phyloP scores from a whole-genome alignment of 1,140 invertebrate species.

The Cydia splendana region DNA sequence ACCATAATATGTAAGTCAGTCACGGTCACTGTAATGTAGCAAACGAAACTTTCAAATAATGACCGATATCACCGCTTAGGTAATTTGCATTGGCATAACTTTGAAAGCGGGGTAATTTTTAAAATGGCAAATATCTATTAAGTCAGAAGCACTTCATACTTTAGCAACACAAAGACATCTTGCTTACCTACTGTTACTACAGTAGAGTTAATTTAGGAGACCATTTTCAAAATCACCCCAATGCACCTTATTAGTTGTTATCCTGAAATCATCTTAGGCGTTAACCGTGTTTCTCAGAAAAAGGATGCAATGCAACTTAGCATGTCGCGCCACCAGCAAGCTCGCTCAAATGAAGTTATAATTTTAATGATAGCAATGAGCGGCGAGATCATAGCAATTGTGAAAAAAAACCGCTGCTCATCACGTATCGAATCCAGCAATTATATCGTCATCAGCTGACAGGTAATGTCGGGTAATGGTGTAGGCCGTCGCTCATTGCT shows the following conservation, averaged over 20 bases:
- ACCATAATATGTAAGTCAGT: too few species aligned
- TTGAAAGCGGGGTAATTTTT: too few species aligned
- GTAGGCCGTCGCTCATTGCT: slow-evolving; percentile 17
- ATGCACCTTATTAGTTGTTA: neutral
- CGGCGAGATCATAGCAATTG: slow-evolving; percentile 30
- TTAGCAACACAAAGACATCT: too few species aligned
- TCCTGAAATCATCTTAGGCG: neutral
- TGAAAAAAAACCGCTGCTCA: slow-evolving; percentile 24
- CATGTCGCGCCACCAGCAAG: slow-evolving; percentile 3
- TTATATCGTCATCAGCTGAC: slow-evolving; percentile 34
- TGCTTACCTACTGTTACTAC: too few species aligned
- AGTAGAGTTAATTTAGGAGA: too few species aligned
- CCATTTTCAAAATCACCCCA: neutral
- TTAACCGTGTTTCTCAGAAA: neutral
- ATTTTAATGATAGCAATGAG: slow-evolving; percentile 23
- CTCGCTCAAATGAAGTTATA: slow-evolving; percentile 30
- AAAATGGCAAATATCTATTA: too few species aligned
- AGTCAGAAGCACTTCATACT: too few species aligned
- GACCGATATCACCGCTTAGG: too few species aligned
- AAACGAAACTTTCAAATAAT: too few species aligned
- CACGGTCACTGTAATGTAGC: too few species aligned
- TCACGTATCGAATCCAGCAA: slow-evolving; percentile 28
- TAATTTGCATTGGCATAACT: too few species aligned
- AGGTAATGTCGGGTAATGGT: slow-evolving; percentile 14
- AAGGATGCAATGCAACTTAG: neutral